Percentiles rank a stretch among this genome's conserved stretches.
phyloP scores from a whole-genome alignment of 2,888 invertebrate genomes.

The Peribatodes rhomboidaria region DNA sequence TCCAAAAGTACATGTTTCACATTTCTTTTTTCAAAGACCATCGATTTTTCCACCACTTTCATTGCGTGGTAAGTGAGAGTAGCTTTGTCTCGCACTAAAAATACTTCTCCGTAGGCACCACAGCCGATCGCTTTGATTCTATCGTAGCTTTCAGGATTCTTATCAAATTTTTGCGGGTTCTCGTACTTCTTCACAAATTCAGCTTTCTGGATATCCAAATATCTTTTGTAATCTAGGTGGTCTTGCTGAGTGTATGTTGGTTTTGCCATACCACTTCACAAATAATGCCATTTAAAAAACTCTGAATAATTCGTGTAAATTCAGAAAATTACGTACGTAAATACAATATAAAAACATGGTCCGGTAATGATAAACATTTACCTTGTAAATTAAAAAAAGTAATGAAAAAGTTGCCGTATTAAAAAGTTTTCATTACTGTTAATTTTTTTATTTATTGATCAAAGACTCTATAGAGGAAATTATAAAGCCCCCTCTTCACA shows the following conservation, averaged over 20 bases:
- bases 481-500: too few species aligned
- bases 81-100: conserved; percentile 89
- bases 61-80: conserved; percentile 92
- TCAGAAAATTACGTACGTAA: conserved; percentile 53
- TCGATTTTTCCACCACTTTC: conserved; percentile 94
- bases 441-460: too few species aligned
- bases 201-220: conserved; percentile 72
- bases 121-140: conserved; percentile 92
- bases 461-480: too few species aligned
- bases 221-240: conserved; percentile 69
- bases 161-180: conserved; percentile 50
- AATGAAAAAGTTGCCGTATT: too few species aligned
- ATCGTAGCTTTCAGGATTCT: conserved; percentile 88
- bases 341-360: conserved; percentile 46
- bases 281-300: conserved; percentile 60
- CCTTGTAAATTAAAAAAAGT: too few species aligned
- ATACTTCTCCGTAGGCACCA: conserved; percentile 96
- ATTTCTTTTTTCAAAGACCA: conserved; percentile 95
- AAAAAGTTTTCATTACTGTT: too few species aligned
- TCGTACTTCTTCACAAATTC: conserved; percentile 66
- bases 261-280: conserved; percentile 67
- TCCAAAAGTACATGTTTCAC: conserved; percentile 95
- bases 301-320: conserved; percentile 47
- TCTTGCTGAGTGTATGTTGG: conserved; percentile 60
- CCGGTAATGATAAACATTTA: too few species aligned